Evolutionary conservation across 2,888 invertebrate genomes (phyloP).

Genomic region (Cerastoderma edule): DNA sequence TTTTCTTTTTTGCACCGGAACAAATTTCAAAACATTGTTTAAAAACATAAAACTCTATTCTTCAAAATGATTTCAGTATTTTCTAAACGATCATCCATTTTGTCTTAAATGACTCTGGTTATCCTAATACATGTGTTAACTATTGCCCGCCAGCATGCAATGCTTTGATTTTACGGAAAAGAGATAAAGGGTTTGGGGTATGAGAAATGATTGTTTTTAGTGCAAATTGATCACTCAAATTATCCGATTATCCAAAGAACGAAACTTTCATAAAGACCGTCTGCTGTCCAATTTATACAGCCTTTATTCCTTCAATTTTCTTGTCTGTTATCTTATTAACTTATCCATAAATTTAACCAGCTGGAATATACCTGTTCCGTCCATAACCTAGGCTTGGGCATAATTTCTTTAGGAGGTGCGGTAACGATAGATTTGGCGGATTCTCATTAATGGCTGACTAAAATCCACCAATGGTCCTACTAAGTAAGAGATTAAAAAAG

Average conservation of each 20-base stretch:
- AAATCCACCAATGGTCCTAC: too few relatives aligned
- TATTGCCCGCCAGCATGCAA: not conserved
- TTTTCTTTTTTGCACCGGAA: not conserved
- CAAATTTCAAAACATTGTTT: not conserved
- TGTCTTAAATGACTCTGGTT: not conserved
- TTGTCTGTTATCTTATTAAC: constrained; percentile 23
- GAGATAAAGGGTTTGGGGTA: constrained; percentile 6
- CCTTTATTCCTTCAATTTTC: constrained; percentile 22
- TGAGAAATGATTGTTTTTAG: constrained; percentile 25
- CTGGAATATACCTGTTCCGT: constrained; percentile 5
- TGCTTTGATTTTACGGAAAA: not conserved
- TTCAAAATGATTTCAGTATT: not conserved
- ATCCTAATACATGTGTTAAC: not conserved
- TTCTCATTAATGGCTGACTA: too few relatives aligned
- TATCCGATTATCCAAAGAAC: constrained; percentile 18
- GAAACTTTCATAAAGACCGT: constrained; percentile 22
- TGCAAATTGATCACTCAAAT: constrained; percentile 28
- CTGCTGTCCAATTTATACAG: constrained; percentile 19
- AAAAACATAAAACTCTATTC: not conserved
- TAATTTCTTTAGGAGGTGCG: too few relatives aligned
- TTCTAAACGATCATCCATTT: not conserved
- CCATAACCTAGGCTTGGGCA: too few relatives aligned
- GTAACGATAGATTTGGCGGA: too few relatives aligned
- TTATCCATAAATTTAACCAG: constrained; percentile 24
- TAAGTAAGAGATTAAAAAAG: too few relatives aligned